Evolutionary conservation across 2,888 invertebrate genomes (phyloP).

Genomic region (Thysanoteuthis rhombus): DNA sequence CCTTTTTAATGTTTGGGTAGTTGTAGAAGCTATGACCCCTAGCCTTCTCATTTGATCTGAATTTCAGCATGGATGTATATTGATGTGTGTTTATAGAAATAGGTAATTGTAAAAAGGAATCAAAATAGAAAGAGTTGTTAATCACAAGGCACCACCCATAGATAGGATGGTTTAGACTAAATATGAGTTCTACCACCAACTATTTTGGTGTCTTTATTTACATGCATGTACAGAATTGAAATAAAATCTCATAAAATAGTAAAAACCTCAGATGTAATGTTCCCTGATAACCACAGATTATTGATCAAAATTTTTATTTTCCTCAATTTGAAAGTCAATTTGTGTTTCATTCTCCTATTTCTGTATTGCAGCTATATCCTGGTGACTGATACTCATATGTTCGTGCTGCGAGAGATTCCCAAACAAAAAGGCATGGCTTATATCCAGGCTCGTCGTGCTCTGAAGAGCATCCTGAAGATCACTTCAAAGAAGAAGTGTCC

Average conservation of each 20-base stretch:
- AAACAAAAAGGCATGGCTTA: conserved; percentile 81
- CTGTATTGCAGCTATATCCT: conserved; percentile 78
- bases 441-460: conserved; percentile 85
- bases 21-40: too few species aligned
- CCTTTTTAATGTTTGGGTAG: too few species aligned
- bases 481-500: conserved; percentile 95
- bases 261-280: background rate
- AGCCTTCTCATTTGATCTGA: too few species aligned
- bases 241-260: background rate
- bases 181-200: too few species aligned
- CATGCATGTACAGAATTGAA: too few species aligned
- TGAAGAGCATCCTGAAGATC: conserved; percentile 94
- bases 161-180: too few species aligned
- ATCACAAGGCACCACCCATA: too few species aligned
- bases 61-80: too few species aligned
- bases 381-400: conserved; percentile 85
- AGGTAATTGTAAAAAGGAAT: too few species aligned
- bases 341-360: background rate
- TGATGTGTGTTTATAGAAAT: too few species aligned
- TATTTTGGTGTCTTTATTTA: too few species aligned
- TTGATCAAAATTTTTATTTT: background rate
- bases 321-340: background rate
- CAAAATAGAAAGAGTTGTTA: too few species aligned
- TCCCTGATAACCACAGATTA: background rate
- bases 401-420: conserved; percentile 81